phyloP scores from a whole-genome alignment of 2,888 invertebrate genomes.

The Gymnoscelis rufifasciata region DNA sequence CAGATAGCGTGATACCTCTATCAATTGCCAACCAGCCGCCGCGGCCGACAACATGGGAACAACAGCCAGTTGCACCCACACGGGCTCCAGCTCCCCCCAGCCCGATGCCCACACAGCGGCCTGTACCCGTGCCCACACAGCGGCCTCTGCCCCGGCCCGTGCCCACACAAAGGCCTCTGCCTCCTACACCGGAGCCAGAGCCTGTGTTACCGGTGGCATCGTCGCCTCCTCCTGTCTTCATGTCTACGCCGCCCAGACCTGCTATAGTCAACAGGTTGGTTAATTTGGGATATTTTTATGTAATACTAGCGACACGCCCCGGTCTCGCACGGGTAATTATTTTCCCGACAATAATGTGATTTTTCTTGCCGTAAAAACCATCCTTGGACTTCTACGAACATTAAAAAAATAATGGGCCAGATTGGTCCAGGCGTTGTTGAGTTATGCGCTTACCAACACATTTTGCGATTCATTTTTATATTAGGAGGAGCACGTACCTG shows the following conservation, averaged over 20 bases:
- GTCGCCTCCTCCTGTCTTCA: constrained; percentile 6
- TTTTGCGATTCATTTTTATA: too few relatives aligned
- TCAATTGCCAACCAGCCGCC: constrained; percentile 31
- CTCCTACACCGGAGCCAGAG: constrained; percentile 19
- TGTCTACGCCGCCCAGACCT: constrained; percentile 17
- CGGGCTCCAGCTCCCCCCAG: constrained; percentile 25
- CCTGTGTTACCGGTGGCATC: background rate
- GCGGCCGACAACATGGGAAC: background rate
- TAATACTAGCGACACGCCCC: too few relatives aligned
- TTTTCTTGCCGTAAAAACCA: too few relatives aligned
- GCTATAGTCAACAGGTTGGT: constrained; percentile 14
- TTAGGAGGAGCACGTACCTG: too few relatives aligned
- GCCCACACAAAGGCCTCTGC: constrained; percentile 20
- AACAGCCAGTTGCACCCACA: too few relatives aligned
- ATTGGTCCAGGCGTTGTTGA: too few relatives aligned
- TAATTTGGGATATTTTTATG: too few relatives aligned
- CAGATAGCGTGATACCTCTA: constrained; percentile 33
- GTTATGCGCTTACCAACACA: too few relatives aligned
- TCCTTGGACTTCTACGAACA: too few relatives aligned
- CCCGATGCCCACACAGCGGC: constrained; percentile 14
- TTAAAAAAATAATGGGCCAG: too few relatives aligned
- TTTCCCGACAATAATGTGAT: too few relatives aligned
- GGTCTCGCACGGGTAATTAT: too few relatives aligned
- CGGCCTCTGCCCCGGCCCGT: constrained; percentile 13
- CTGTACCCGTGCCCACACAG: constrained; percentile 18